Evolutionary conservation across 2,797 vertebrate species (phyloP), one percentile per base, ranked within the genome.

Genomic region (Lepus townsendii): DNA sequence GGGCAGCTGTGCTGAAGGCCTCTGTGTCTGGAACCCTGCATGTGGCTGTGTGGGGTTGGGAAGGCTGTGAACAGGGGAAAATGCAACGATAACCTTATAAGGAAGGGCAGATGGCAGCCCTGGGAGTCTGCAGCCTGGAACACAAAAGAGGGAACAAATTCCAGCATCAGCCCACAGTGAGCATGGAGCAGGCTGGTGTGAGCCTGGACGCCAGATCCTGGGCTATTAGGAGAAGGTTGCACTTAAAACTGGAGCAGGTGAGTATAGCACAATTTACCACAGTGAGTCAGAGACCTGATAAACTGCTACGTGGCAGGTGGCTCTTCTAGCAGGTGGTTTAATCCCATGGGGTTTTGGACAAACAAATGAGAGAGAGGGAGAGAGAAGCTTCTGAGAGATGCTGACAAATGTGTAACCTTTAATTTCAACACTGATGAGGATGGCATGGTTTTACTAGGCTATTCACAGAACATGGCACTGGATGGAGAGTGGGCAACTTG

Each of bases 191-290:
- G 54, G 65, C 68, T 13, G 32, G 60, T 38, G 4, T 63, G 83
- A 89, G 52, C 77, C 68, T 32, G 7, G 24, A 68, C 9, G 35
- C 47, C 62, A 69, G 57, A 60, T 30, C 42, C 60, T 1, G 11
- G 87, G 73, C 63, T 65, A 6, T 68, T n/a, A 63, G 19, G 32
- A 63, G 52, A 42, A 30, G 57, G 35, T n/a, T 88, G 57, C 71
- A 88, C 79, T 88, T 52, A 80, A 90, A 86, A 78, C 2, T 2
- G 47, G 54, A 73, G 30, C 60, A 72, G 57, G 65, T 72, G 50
- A n/a, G n/a, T 63, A 88, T 88, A 79, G 66, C 57, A 30, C 47
- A 92, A 47, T 69, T 96, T 35, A 38, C 17, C 10, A 52, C 35
- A 71, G 66, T 50, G 63, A 52, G 26, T 47, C 69, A 82, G 80